Evolutionary conservation across 2,797 vertebrate species (phyloP).

Genomic region (Myotis daubentonii): DNA sequence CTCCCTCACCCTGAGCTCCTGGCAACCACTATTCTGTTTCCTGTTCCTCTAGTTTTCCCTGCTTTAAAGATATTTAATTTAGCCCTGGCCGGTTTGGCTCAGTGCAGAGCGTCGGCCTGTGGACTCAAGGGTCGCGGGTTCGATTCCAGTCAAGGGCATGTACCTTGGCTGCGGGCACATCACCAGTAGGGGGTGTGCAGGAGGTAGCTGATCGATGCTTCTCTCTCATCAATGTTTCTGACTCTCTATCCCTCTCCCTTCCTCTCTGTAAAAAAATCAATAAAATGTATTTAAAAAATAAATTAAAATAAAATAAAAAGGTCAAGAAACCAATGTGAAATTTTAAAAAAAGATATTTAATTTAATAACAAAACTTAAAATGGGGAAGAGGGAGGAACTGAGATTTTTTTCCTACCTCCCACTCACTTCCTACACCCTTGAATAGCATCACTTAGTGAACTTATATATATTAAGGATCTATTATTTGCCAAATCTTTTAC

Average conservation of each 20-base stretch:
- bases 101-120: no score
- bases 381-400: not conserved
- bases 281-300: no score
- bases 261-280: no score
- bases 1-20: not conserved
- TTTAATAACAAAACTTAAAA: constrained; percentile 5
- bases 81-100: not conserved
- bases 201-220: no score
- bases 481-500: not conserved
- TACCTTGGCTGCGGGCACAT: no score
- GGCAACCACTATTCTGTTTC: not conserved
- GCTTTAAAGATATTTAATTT: not conserved
- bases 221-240: no score
- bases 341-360: not conserved
- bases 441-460: not conserved
- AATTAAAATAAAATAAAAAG: no score
- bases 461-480: not conserved
- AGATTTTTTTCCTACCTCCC: not conserved
- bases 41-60: not conserved
- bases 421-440: not conserved
- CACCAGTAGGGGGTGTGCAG: no score
- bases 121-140: no score
- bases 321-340: no score
- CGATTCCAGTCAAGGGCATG: no score
- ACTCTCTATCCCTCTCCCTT: no score